Conservation (phyloP, 2,797 vertebrate species). For the Enteromius thamalakanensis region DNA sequence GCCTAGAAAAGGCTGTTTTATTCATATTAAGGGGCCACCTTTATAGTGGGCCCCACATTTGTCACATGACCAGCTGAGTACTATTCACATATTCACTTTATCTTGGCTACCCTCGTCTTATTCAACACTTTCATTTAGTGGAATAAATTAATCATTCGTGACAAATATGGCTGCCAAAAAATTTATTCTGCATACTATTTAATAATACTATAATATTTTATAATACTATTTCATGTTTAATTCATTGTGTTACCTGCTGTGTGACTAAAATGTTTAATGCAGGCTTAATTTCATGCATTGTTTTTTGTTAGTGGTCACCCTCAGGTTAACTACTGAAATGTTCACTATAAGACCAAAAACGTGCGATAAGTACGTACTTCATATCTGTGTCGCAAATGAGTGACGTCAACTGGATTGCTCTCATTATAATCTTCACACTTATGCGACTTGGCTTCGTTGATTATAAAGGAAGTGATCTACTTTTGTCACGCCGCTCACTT, state of each 20-base stretch:
- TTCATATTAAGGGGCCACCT: background rate
- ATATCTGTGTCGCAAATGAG: background rate
- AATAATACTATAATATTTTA: too few relatives aligned
- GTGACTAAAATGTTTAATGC: too few relatives aligned
- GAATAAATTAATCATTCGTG: conserved; percentile 12
- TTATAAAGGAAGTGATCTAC: conserved; percentile 16
- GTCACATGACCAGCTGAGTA: conserved; percentile 5
- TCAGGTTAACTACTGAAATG: background rate
- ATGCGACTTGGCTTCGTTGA: conserved; percentile 1
- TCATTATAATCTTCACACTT: conserved; percentile 9
- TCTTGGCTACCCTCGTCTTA: background rate
- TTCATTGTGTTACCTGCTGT: background rate
- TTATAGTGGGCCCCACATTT: background rate
- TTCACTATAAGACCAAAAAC: background rate
- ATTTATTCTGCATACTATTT: too few relatives aligned
- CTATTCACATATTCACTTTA: background rate
- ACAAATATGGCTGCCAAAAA: background rate
- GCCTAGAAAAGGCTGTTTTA: background rate
- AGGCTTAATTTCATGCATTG: background rate
- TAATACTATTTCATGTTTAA: background rate
- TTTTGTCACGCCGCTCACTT: conserved; percentile 16
- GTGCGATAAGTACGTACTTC: background rate
- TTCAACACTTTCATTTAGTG: conserved; percentile 4
- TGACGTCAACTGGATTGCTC: background rate
- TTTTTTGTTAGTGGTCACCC: background rate